Conservation (phyloP, 2,113 vertebrate species). For the Burhinus bistriatus region DNA sequence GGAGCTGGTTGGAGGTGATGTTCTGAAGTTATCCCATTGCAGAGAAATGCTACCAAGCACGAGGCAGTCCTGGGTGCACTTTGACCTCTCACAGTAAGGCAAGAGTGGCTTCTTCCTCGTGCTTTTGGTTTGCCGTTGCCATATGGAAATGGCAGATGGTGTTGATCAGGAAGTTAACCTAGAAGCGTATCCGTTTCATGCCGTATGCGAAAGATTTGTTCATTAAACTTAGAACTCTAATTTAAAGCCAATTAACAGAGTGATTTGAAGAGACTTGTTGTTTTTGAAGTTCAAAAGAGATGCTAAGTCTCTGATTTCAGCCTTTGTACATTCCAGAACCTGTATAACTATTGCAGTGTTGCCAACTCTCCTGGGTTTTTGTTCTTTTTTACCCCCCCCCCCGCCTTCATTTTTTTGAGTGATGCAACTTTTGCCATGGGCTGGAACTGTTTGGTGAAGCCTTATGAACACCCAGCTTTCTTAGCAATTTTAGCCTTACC, state of each 20-base stretch:
- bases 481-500: neutral
- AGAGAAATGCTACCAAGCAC: neutral
- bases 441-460: neutral
- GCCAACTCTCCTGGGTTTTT: constrained; percentile 11
- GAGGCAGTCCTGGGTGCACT: neutral
- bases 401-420: neutral
- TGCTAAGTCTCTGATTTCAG: constrained; percentile 64
- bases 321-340: constrained; percentile 62
- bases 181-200: constrained; percentile 60
- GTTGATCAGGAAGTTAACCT: constrained; percentile 66
- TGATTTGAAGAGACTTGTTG: constrained; percentile 70
- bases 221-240: constrained; percentile 66
- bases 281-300: constrained; percentile 69
- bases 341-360: constrained; percentile 63
- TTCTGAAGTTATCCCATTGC: neutral
- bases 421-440: neutral
- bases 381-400: neutral
- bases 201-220: constrained; percentile 34
- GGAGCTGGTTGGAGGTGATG: neutral
- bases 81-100: neutral
- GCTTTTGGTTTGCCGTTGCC: constrained; percentile 23
- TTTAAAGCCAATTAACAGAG: constrained; percentile 63
- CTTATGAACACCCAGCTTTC: neutral
- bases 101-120: neutral
- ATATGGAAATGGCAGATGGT: constrained; percentile 65